Conservation (phyloP, 1,140 invertebrate species). For the Trichonephila clavipes region DNA sequence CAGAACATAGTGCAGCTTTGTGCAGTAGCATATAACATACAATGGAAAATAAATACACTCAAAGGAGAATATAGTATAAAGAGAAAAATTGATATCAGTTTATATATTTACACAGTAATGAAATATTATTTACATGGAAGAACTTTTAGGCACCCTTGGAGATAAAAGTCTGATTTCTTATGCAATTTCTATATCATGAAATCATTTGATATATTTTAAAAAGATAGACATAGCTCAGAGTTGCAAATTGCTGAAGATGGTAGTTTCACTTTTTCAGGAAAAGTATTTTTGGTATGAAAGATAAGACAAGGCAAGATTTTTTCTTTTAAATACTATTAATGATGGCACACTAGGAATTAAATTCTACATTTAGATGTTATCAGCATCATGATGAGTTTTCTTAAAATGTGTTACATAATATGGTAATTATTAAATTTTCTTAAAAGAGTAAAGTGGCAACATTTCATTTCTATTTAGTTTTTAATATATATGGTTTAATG, state of each 20-base stretch:
- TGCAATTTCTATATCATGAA: background rate
- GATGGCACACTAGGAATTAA: too few relatives aligned
- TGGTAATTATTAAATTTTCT: too few relatives aligned
- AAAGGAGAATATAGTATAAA: background rate
- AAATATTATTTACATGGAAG: constrained; percentile 71
- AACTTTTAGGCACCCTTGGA: constrained; percentile 63
- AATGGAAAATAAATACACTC: background rate
- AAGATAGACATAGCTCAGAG: background rate
- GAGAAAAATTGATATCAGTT: background rate
- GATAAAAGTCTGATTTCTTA: constrained; percentile 24
- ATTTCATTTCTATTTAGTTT: too few relatives aligned
- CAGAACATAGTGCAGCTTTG: constrained; percentile 47
- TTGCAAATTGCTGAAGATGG: background rate
- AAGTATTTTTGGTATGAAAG: background rate
- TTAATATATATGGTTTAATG: too few relatives aligned
- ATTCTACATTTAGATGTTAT: too few relatives aligned
- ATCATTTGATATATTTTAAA: background rate
- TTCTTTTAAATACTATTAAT: background rate
- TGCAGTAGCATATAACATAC: constrained; percentile 2
- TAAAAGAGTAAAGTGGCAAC: too few relatives aligned
- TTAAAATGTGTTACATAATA: too few relatives aligned
- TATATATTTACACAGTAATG: background rate
- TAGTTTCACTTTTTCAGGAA: background rate
- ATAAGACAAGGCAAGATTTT: background rate
- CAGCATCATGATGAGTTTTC: too few relatives aligned